Conservation (phyloP, 2,797 vertebrate genomes). For the Ctenopoma kingsleyae region DNA sequence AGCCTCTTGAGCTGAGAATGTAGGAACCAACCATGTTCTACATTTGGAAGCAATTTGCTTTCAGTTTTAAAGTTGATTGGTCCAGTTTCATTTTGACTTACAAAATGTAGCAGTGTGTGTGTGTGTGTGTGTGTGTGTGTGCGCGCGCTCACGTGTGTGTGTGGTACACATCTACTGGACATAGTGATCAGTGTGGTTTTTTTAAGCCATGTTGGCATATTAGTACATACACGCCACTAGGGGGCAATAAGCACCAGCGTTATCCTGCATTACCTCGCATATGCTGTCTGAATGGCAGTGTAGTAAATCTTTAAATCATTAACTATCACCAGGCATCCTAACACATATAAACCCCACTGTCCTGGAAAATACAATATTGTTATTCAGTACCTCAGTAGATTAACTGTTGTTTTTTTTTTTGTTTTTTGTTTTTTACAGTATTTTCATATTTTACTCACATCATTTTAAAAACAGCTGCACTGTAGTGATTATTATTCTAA, state of each 20-base stretch:
- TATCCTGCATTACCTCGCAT: neutral
- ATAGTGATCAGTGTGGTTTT: neutral
- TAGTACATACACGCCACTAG: constrained; percentile 44
- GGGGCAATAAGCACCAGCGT: constrained; percentile 42
- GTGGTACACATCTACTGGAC: neutral
- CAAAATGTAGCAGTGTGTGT: constrained; percentile 4
- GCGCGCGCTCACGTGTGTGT: neutral
- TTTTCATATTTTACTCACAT: neutral
- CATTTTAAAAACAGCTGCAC: constrained; percentile 16
- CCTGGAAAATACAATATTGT: constrained; percentile 1
- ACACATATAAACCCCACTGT: neutral
- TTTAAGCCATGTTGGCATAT: neutral
- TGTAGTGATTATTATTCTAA: constrained; percentile 6
- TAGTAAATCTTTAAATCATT: neutral
- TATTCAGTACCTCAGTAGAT: neutral
- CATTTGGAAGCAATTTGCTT: constrained; percentile 1
- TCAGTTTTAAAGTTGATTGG: constrained; percentile 20
- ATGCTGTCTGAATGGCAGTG: neutral
- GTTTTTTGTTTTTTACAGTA: too few species aligned
- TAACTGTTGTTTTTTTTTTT: too few species aligned
- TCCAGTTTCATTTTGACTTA: constrained; percentile 5
- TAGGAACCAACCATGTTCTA: constrained; percentile 1
- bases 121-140: neutral
- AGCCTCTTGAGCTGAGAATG: neutral
- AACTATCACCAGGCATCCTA: neutral